phyloP scores from a whole-genome alignment of 2,888 invertebrate species.

The Phyllotreta striolata region DNA sequence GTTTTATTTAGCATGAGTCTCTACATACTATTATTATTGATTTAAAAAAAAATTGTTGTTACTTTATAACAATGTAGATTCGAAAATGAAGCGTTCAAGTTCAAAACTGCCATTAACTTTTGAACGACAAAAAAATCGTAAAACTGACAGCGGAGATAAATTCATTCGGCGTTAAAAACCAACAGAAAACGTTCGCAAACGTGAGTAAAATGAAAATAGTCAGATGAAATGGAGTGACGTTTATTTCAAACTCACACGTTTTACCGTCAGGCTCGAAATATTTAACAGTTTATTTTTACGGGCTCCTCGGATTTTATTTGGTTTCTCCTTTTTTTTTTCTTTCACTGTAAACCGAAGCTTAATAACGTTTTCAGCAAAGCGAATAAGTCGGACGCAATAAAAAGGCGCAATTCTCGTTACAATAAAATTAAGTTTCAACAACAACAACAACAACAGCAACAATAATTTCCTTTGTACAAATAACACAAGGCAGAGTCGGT shows the following conservation, averaged over 20 bases:
- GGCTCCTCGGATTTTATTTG: conserved; percentile 2
- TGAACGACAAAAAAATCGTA: conserved; percentile 21
- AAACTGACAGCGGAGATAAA: conserved; percentile 14
- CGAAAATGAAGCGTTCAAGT: not conserved
- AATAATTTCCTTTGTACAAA: too few species aligned
- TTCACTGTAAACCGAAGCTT: conserved; percentile 19
- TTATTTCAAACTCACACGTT: conserved; percentile 17
- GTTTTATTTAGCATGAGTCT: too few species aligned
- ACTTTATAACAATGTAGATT: too few species aligned
- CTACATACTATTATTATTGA: too few species aligned
- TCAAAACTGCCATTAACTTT: conserved; percentile 15
- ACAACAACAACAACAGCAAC: too few species aligned
- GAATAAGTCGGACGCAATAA: too few species aligned
- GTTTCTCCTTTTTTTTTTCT: conserved; percentile 12
- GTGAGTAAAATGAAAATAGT: conserved; percentile 22
- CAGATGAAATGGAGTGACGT: conserved; percentile 19
- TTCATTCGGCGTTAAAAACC: conserved; percentile 20
- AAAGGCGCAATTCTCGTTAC: too few species aligned
- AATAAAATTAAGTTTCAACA: too few species aligned
- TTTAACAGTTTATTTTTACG: conserved; percentile 22
- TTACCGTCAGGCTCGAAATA: conserved; percentile 17
- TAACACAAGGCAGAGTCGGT: too few species aligned
- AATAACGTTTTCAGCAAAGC: not conserved
- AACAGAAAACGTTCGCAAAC: conserved; percentile 18
- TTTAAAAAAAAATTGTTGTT: too few species aligned